phyloP scores from a whole-genome alignment of 2,888 invertebrate species.

The Poecilus cupreus region DNA sequence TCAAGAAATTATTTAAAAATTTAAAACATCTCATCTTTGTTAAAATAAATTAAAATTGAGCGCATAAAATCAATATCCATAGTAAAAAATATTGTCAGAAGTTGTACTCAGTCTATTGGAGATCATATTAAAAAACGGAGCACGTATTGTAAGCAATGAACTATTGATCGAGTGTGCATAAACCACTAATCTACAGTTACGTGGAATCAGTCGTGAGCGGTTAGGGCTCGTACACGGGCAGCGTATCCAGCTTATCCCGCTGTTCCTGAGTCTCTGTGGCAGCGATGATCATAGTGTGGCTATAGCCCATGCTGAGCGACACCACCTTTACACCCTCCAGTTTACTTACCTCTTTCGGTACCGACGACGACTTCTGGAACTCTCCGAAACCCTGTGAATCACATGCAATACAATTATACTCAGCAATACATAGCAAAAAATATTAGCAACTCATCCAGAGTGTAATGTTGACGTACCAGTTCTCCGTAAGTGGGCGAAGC shows the following conservation, averaged over 20 bases:
- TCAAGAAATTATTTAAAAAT: too few relatives aligned
- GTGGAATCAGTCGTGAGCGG: conserved; percentile 33
- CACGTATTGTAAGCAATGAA: conserved; percentile 30
- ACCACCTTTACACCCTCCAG: conserved; percentile 85
- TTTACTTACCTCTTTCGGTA: conserved; percentile 87
- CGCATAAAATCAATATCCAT: conserved; percentile 5
- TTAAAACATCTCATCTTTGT: not conserved
- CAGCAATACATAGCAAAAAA: too few relatives aligned
- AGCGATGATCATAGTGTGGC: conserved; percentile 86
- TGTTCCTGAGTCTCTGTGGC: conserved; percentile 80
- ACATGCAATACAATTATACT: too few relatives aligned
- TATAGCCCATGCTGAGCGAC: conserved; percentile 88
- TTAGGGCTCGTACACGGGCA: conserved; percentile 74
- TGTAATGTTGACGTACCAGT: conserved; percentile 79
- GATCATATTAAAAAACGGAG: not conserved
- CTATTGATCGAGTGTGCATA: conserved; percentile 46
- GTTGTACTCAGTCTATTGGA: not conserved
- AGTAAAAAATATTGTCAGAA: conserved; percentile 24
- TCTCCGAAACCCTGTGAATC: conserved; percentile 88
- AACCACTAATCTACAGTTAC: conserved; percentile 41
- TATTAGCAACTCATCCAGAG: too few relatives aligned
- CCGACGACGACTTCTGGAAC: conserved; percentile 89
- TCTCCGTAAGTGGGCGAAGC: conserved; percentile 96
- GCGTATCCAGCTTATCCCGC: conserved; percentile 76
- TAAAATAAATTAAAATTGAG: conserved; percentile 14